Evolutionary conservation across 2,113 vertebrate genomes (phyloP).

Genomic region (Falco punctatus): DNA sequence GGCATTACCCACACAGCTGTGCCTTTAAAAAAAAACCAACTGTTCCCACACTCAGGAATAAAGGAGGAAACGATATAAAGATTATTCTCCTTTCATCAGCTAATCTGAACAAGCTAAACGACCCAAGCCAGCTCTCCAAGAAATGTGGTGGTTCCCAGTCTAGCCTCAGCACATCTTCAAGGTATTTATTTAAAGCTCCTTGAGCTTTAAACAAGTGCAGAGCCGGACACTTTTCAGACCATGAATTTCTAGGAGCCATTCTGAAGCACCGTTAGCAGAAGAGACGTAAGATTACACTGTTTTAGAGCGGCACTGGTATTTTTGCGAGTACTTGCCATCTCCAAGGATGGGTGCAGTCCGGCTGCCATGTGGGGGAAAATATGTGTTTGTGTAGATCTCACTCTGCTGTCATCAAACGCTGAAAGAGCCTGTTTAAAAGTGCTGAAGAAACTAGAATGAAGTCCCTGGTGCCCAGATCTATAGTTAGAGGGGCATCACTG

Average conservation of each 20-base stretch:
- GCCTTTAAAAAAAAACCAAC: not conserved
- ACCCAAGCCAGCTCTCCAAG: not conserved
- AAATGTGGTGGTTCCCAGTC: not conserved
- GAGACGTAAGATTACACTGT: rapidly evolving
- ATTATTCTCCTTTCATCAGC: not conserved
- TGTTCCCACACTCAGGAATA: not conserved
- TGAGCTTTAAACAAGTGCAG: not conserved
- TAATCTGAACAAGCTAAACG: not conserved
- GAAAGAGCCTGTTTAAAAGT: not conserved
- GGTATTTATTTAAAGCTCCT: not conserved
- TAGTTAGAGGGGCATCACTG: not conserved
- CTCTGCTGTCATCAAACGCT: not conserved
- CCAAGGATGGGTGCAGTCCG: not conserved
- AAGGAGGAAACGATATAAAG: not conserved
- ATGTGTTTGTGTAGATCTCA: not conserved
- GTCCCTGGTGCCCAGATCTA: not conserved
- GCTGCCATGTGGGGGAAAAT: not conserved
- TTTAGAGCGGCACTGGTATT: not conserved
- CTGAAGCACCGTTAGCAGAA: not conserved
- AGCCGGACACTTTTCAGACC: not conserved
- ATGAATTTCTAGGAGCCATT: not conserved
- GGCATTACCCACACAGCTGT: not conserved
- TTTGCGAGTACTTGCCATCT: not conserved
- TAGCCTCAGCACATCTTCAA: not conserved
- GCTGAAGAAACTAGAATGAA: not conserved